Percentiles rank a stretch among this genome's conserved stretches.
These are phyloP conservation scores for Crocodylus rhombifer DNA, from an alignment of 2,797 vertebrate genomes.

Conservation along the genomic window DNA sequence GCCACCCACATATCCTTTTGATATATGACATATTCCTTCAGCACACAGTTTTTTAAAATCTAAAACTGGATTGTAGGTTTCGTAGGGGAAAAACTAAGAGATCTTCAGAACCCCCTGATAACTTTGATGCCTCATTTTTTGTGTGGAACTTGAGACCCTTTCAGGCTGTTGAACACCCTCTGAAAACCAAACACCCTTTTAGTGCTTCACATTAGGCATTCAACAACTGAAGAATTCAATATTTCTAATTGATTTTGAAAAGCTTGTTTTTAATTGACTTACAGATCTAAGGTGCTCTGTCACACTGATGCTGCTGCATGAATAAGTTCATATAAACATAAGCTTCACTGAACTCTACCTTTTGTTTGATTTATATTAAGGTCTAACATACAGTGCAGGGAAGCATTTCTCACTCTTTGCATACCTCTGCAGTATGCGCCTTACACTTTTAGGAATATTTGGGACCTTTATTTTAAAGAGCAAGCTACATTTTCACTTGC, in stretches of 20 bases:
- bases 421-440: background rate
- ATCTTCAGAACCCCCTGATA: background rate
- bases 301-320: background rate
- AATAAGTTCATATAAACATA: background rate
- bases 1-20: background rate
- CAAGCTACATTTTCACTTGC: background rate
- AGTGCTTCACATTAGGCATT: background rate
- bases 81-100: background rate
- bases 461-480: background rate
- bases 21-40: background rate
- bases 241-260: background rate
- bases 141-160: background rate
- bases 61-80: background rate
- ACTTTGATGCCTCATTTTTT: background rate
- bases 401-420: background rate
- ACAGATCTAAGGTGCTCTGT: background rate
- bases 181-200: background rate
- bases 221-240: background rate
- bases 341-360: background rate
- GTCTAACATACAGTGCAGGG: background rate
- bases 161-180: background rate
- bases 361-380: background rate
- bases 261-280: background rate
- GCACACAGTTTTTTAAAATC: background rate
- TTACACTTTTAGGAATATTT: background rate